Evolutionary conservation across 2,888 invertebrate species (phyloP).

Genomic region (Ophion costatus): DNA sequence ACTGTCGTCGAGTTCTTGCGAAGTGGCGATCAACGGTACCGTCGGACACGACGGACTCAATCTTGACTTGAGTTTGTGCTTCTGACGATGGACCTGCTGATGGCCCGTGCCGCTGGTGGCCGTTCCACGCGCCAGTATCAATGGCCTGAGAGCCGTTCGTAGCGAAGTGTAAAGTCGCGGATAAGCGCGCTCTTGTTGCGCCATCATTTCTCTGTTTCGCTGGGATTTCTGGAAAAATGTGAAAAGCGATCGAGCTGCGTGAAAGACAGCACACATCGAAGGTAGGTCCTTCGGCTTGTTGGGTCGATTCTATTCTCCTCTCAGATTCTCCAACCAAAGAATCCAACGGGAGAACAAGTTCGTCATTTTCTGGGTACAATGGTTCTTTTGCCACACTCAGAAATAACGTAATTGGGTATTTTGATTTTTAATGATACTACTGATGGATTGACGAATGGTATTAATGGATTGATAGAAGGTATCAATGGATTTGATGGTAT

Average conservation of each 20-base stretch:
- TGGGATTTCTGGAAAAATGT: slow-evolving; percentile 84
- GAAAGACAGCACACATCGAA: background rate
- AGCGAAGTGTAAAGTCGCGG: slow-evolving; percentile 91
- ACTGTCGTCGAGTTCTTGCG: slow-evolving; percentile 86
- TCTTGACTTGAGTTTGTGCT: slow-evolving; percentile 82
- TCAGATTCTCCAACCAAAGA: no score
- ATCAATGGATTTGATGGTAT: no score
- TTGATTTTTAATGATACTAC: no score
- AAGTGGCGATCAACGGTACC: slow-evolving; percentile 80
- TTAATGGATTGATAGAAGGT: no score
- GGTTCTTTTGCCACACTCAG: no score
- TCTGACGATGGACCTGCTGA: slow-evolving; percentile 65
- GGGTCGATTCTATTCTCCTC: background rate
- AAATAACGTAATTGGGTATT: no score
- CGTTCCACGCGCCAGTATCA: slow-evolving; percentile 86
- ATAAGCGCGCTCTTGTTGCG: slow-evolving; percentile 90
- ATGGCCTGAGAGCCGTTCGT: slow-evolving; percentile 90
- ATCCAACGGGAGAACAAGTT: no score
- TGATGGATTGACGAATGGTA: no score
- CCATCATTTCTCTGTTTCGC: slow-evolving; percentile 88
- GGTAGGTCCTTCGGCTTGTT: background rate
- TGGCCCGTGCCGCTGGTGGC: slow-evolving; percentile 40
- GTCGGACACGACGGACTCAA: slow-evolving; percentile 85
- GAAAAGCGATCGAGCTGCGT: background rate
- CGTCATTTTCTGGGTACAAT: no score